Evolutionary conservation across 1,140 invertebrate genomes (phyloP), one percentile per base, ranked within the genome.

Genomic region (Drosophila carrolli): DNA sequence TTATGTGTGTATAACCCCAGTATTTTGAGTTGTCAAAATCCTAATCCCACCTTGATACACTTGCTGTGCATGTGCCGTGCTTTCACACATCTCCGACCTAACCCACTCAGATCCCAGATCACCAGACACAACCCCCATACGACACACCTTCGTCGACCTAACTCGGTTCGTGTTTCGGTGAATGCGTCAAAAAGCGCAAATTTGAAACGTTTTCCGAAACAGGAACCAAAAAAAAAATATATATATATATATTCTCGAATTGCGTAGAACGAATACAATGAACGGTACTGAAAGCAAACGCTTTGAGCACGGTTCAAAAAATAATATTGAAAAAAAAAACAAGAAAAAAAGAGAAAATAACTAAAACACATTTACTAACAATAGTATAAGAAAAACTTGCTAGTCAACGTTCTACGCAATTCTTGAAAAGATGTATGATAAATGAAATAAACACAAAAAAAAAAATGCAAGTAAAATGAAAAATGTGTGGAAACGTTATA

Each of bases 401-500:
- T 62, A 41, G 23, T 29, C 44, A 71, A 65, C 75, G 81, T 84
- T 81, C 23, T 80, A 68, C 81, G 77, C 72, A 76, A 44, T 75
- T 71, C 27, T 16, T 7, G 23, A 73, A 73, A 51, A 78, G 16
- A 19, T 62, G 16, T 37, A 46, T 46, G 11, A 11, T 7, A 61
- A 41, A 35, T 0, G 41, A 74, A 43, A 19, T n/a, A 40, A 16
- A 55, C 16, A 37, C 16, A 57, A 62, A 68, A 67, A 47, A 19
- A 46, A 19, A 46, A 43, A 29, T 38, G 43, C 40, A 59, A 81
- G 48, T 67, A 27, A 16, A 40, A 62, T 56, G 55, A 44, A 54
- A 65, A 46, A 63, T 68, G 62, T 74, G 79, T 82, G 58, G 62
- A 74, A 81, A 35, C 79, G 79, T 81, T 74, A 82, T 81, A 81